Evolutionary conservation across 2,888 invertebrate species (phyloP).

Genomic region (Aromia moschata): DNA sequence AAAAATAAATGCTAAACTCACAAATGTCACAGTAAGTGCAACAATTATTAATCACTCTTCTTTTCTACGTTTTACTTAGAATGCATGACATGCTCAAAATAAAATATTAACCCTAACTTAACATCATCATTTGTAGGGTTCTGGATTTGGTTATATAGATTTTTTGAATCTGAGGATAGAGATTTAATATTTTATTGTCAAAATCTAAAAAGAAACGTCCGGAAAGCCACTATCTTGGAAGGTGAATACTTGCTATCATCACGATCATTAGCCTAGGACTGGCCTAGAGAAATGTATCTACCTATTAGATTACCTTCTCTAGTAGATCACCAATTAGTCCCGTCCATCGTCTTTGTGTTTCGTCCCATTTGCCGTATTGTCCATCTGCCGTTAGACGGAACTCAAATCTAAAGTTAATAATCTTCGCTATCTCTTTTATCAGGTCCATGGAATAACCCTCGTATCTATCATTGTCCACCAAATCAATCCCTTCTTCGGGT

Average conservation of each 20-base stretch:
- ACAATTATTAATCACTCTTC: too few species aligned
- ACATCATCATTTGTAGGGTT: too few species aligned
- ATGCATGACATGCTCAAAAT: too few species aligned
- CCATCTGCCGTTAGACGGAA: conserved; percentile 76
- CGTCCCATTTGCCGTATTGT: conserved; percentile 74
- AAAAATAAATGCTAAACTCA: too few species aligned
- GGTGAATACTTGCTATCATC: not conserved
- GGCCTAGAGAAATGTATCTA: not conserved
- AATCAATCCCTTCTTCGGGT: conserved; percentile 67
- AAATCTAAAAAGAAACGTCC: too few species aligned
- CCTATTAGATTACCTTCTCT: conserved; percentile 69
- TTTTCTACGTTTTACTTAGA: too few species aligned
- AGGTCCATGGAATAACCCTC: conserved; percentile 94
- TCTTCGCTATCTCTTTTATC: conserved; percentile 63
- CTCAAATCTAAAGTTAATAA: conserved; percentile 48
- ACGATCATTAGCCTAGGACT: not conserved
- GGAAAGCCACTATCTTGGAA: too few species aligned
- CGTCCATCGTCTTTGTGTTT: conserved; percentile 78
- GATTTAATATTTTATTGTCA: too few species aligned
- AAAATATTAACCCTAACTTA: too few species aligned
- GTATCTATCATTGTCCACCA: conserved; percentile 79
- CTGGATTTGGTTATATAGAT: too few species aligned
- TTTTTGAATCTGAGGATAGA: too few species aligned
- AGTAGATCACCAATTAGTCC: conserved; percentile 79
- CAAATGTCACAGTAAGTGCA: too few species aligned